These are phyloP conservation scores for human (Homo sapiens) DNA, from an alignment of 2,113 vertebrate species.

Conservation along the genomic window GRCh38 chr4:62356001-62356500, in stretches of 20 bases:
- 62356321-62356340: not conserved
- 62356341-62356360: slow-evolving; percentile 13
- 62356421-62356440: not conserved
- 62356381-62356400: slow-evolving; percentile 57
- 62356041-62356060: not conserved
- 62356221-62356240: not conserved
- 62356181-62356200: not conserved
- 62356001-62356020: not conserved
- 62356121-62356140: not conserved
- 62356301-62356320: slow-evolving; percentile 25
- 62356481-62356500: not conserved
- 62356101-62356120: not conserved
- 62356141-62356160: accelerated
- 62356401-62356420: not conserved
- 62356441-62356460: not conserved
- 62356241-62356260: not conserved
- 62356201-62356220: not conserved
- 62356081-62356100: not conserved
- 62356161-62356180: not conserved
- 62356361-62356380: not conserved
- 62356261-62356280: not conserved
- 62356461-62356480: not conserved
- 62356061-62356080: not conserved
- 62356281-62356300: slow-evolving; percentile 12
- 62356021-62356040: not conserved